phyloP scores from a whole-genome alignment of 2,113 vertebrate species.

The Porphyrio hochstetteri region DNA sequence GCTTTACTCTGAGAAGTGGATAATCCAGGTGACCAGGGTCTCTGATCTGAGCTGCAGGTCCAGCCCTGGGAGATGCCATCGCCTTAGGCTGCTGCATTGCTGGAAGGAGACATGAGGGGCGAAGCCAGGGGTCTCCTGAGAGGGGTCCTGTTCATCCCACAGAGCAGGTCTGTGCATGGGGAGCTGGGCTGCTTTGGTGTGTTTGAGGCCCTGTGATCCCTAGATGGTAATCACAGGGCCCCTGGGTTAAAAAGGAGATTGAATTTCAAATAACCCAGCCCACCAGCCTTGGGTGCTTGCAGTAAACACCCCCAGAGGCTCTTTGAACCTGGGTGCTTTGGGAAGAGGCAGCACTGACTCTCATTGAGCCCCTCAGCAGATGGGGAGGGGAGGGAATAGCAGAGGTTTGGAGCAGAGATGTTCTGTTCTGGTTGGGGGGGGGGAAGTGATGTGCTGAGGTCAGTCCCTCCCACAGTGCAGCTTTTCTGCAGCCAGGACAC shows the following conservation, averaged over 20 bases:
- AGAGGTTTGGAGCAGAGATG: not conserved
- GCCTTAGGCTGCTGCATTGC: not conserved
- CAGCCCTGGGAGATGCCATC: not conserved
- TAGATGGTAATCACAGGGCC: accelerated
- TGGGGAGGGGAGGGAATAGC: not conserved
- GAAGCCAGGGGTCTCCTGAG: not conserved
- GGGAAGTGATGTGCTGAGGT: not conserved
- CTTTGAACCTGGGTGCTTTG: not conserved
- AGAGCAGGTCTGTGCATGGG: conserved; percentile 34
- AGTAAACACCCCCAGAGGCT: not conserved
- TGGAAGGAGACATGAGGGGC: not conserved
- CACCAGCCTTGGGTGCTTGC: not conserved
- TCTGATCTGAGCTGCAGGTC: not conserved
- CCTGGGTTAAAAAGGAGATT: not conserved
- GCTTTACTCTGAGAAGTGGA: not conserved
- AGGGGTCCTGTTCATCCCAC: not conserved
- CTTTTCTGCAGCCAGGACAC: not conserved
- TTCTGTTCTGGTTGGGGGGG: not conserved
- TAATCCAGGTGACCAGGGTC: conserved; percentile 10
- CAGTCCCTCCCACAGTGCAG: too few species aligned
- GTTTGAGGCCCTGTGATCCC: accelerated
- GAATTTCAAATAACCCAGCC: not conserved
- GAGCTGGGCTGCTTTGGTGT: not conserved
- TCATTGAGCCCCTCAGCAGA: accelerated
- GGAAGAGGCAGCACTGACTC: not conserved